phyloP scores from a whole-genome alignment of 2,113 vertebrate species.

The Sinocyclocheilus grahami region DNA sequence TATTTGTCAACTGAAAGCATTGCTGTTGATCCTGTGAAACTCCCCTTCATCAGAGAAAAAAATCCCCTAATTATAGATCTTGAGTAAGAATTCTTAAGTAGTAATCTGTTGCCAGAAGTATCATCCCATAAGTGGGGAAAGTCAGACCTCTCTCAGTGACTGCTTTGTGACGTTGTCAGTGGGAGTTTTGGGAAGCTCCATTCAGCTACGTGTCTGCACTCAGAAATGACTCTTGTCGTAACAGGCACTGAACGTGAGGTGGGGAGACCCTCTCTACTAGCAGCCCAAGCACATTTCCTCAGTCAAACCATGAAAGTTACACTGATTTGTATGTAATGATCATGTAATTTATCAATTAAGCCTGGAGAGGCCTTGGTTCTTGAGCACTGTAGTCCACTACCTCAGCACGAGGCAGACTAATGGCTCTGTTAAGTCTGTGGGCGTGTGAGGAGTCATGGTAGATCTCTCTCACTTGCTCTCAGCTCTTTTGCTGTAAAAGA shows the following conservation, averaged over 20 bases:
- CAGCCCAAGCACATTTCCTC: constrained; percentile 28
- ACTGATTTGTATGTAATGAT: constrained; percentile 49
- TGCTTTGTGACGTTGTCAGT: constrained; percentile 5
- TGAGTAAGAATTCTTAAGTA: constrained; percentile 47
- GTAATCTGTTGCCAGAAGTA: constrained; percentile 54
- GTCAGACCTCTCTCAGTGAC: constrained; percentile 40
- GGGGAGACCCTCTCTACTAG: constrained; percentile 34
- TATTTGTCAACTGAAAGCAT: background rate
- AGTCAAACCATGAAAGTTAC: constrained; percentile 49
- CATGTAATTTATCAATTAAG: constrained; percentile 56
- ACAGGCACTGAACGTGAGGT: background rate
- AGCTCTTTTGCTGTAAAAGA: constrained; percentile 20
- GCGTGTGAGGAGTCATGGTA: constrained; percentile 48
- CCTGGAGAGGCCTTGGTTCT: constrained; percentile 38
- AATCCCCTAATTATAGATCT: constrained; percentile 50
- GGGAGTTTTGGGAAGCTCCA: constrained; percentile 1
- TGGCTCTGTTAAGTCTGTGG: constrained; percentile 48
- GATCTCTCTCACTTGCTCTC: constrained; percentile 24
- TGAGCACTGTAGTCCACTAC: constrained; percentile 39
- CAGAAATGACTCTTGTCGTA: background rate
- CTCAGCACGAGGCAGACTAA: constrained; percentile 45
- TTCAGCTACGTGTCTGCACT: background rate
- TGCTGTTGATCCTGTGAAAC: background rate
- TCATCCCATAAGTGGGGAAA: constrained; percentile 41
- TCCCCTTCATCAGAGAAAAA: constrained; percentile 53